Percentiles rank a stretch among this genome's conserved stretches.
phyloP scores from a whole-genome alignment of 2,797 vertebrate species.

The Anolis apletophallus region DNA sequence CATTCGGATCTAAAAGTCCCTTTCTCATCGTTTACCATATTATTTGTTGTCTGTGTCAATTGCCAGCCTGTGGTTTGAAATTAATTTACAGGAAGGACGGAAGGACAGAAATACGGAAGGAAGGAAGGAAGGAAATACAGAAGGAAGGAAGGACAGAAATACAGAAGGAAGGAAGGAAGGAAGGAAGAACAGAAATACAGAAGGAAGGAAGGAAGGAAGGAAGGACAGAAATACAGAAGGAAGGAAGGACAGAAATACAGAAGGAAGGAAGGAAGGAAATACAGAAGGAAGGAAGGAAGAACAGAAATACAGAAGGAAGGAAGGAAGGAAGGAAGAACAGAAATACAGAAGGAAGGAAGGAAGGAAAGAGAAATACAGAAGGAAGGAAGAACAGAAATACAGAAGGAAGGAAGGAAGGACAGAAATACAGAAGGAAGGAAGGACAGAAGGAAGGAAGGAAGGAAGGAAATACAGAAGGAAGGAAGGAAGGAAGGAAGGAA shows the following conservation, averaged over 20 bases:
- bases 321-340: constrained; percentile 7
- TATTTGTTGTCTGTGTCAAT: not conserved
- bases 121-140: not conserved
- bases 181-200: constrained; percentile 40
- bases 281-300: constrained; percentile 14
- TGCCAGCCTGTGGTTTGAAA: not conserved
- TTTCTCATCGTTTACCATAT: not conserved
- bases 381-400: too few relatives aligned
- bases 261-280: constrained; percentile 13
- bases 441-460: constrained; percentile 12
- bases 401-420: constrained; percentile 14
- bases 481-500: constrained; percentile 2
- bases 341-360: constrained; percentile 6
- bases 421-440: not conserved
- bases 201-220: constrained; percentile 1
- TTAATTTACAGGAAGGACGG: constrained; percentile 6
- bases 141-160: constrained; percentile 7
- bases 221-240: not conserved
- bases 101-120: too few relatives aligned
- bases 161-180: constrained; percentile 1
- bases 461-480: constrained; percentile 15
- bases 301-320: too few relatives aligned
- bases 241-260: too few relatives aligned
- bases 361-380: constrained; percentile 25
- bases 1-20: not conserved